Evolutionary conservation across 2,888 invertebrate species (phyloP), one percentile per base, ranked within the genome.

Genomic region (Dynastes maya): DNA sequence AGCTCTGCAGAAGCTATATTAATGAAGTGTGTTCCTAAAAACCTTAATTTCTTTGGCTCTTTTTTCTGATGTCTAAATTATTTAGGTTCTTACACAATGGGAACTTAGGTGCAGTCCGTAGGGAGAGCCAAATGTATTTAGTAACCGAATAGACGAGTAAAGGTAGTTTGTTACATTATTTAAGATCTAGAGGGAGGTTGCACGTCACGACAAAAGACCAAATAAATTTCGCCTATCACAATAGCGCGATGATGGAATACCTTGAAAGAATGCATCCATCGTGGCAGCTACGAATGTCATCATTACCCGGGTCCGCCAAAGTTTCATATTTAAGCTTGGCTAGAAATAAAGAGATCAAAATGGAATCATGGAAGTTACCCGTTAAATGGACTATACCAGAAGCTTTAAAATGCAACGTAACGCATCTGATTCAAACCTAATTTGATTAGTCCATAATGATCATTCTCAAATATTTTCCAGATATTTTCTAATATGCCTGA

Each of bases 311-410:
- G 95, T 96, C 94, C 22, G 98, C 98, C 79, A 98, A 98, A 91
- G 96, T 96, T 79, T 96, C 96, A 0, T 97, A 97, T 91, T 99
- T 96, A 90, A 98, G 96, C 64, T 92, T 98, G 81, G 97, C 98
- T 76, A 92, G 97, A 80, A 94, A 94, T 84, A 91, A 91, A 83
- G 87, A 92, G 90, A 80, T 90, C 87, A 86, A 86, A 40, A 85
- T 88, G 55, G 96, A 97, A 88, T 95, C 95, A 83, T 98, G 98
- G 83, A 98, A 98, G 90, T 94, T 99, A 88, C 99, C 99, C 82
- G 99, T 99, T 88, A 99, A 99, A 91, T 99, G 99, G 99, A 99
- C 99, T 78, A 99, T 99, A 67, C 99, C 99, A 27, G 99, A 99
- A 91, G 98, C 99, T 83, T 93, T 99, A 82, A 95, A 97, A 90